phyloP scores from a whole-genome alignment of 2,888 invertebrate species.

The Venusia cambrica region DNA sequence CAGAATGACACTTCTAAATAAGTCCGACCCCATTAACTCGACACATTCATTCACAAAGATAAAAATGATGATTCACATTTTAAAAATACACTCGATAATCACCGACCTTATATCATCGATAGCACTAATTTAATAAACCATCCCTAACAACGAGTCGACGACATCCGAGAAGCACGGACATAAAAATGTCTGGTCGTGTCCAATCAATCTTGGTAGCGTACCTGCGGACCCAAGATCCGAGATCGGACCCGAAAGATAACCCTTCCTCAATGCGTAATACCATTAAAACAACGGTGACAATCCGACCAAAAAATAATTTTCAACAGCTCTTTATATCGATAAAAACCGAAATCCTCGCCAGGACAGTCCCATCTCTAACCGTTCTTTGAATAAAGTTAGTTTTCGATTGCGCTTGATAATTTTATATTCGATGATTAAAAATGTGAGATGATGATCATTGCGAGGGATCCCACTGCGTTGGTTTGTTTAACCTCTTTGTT shows the following conservation, averaged over 20 bases:
- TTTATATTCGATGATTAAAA: conserved; percentile 75
- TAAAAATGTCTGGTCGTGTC: conserved; percentile 72
- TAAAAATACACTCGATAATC: conserved; percentile 47
- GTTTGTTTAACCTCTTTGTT: conserved; percentile 78
- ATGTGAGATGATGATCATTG: conserved; percentile 80
- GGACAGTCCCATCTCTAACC: conserved; percentile 43
- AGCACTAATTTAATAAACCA: conserved; percentile 75
- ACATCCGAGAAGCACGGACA: conserved; percentile 66
- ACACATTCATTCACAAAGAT: conserved; percentile 46
- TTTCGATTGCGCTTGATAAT: conserved; percentile 45
- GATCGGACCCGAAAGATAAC: conserved; percentile 76
- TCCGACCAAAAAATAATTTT: conserved; percentile 76
- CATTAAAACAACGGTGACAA: conserved; percentile 82
- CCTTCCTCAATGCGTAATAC: conserved; percentile 78
- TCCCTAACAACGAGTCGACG: conserved; percentile 64
- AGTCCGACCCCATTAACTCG: conserved; percentile 31
- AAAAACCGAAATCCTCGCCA: conserved; percentile 27
- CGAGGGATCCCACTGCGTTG: conserved; percentile 77
- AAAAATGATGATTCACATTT: conserved; percentile 43
- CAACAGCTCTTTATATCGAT: conserved; percentile 69
- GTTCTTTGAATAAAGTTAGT: conserved; percentile 42
- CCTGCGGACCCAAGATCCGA: conserved; percentile 67
- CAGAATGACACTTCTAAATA: conserved; percentile 12
- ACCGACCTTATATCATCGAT: conserved; percentile 56
- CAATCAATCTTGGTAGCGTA: conserved; percentile 76